Percentiles rank a stretch among this genome's conserved stretches.
Evolutionary conservation across 2,888 invertebrate genomes (phyloP).

Genomic region (Campoletis raptor): DNA sequence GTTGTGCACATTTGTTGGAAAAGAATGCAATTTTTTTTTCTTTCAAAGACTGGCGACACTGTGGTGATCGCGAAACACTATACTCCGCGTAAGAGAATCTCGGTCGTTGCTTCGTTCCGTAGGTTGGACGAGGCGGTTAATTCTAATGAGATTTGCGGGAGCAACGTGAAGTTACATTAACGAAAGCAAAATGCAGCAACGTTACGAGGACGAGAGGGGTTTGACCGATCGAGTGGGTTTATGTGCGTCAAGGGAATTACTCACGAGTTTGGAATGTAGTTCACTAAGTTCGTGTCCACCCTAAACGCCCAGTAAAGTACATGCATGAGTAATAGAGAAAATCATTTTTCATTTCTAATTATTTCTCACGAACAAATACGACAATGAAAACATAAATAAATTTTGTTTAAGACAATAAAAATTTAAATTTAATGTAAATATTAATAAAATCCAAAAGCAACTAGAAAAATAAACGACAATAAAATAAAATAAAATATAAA

Average conservation of each 20-base stretch:
- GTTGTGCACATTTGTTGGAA: background rate
- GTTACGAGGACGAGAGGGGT: slow-evolving; percentile 42
- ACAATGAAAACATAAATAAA: no score
- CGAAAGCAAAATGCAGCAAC: slow-evolving; percentile 24
- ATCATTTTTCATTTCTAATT: background rate
- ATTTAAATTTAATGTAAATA: background rate
- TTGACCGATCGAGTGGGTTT: slow-evolving; percentile 62
- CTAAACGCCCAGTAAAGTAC: slow-evolving; percentile 65
- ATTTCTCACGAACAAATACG: background rate
- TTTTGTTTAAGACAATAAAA: background rate
- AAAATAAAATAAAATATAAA: background rate
- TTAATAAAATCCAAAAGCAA: background rate
- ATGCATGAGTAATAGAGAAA: background rate
- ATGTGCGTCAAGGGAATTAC: slow-evolving; percentile 68
- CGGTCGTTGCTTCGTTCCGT: slow-evolving; percentile 52
- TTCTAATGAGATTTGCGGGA: slow-evolving; percentile 73
- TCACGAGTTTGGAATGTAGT: slow-evolving; percentile 76
- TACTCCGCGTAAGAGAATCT: slow-evolving; percentile 1
- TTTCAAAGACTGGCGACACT: background rate
- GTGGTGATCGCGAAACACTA: background rate
- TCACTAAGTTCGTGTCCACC: slow-evolving; percentile 75
- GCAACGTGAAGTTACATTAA: slow-evolving; percentile 37
- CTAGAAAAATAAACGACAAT: background rate
- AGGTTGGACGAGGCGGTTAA: slow-evolving; percentile 65
- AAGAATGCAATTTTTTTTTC: background rate